Conservation (phyloP, 2,113 vertebrate species). For the Paralichthys olivaceus region DNA sequence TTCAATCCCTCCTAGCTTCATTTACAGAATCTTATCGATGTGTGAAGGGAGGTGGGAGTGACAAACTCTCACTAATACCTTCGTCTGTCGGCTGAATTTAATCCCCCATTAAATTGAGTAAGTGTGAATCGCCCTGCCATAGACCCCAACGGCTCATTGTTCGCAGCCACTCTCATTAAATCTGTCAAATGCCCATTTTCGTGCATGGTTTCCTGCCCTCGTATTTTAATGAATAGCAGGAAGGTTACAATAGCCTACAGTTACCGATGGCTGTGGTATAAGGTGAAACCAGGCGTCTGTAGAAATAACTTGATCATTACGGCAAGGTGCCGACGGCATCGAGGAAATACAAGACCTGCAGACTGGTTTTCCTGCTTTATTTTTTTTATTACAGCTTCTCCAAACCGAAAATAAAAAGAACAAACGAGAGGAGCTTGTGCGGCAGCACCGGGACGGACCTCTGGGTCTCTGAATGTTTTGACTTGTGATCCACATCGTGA, state of each 20-base stretch:
- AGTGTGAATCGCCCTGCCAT: conserved; percentile 53
- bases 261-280: conserved; percentile 33
- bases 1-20: conserved; percentile 33
- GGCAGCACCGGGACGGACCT: background rate
- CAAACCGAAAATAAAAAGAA: conserved; percentile 10
- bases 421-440: background rate
- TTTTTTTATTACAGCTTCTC: conserved; percentile 3
- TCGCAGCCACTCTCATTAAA: conserved; percentile 68
- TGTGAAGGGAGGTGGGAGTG: conserved; percentile 49
- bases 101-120: conserved; percentile 72
- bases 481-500: background rate
- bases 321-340: conserved; percentile 30
- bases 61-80: conserved; percentile 55
- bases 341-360: conserved; percentile 13
- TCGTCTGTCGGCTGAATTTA: conserved; percentile 66
- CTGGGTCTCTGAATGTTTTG: background rate
- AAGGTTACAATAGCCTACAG: conserved; percentile 57
- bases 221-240: conserved; percentile 62
- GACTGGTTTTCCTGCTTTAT: background rate
- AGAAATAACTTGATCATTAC: conserved; percentile 48
- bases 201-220: conserved; percentile 52
- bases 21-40: conserved; percentile 21
- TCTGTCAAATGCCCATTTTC: conserved; percentile 71
- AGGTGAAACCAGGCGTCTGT: conserved; percentile 26
- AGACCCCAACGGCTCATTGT: conserved; percentile 61